Evolutionary conservation across 1,140 invertebrate genomes (phyloP), one percentile per base, ranked within the genome.

Genomic region (Psix sp.): DNA sequence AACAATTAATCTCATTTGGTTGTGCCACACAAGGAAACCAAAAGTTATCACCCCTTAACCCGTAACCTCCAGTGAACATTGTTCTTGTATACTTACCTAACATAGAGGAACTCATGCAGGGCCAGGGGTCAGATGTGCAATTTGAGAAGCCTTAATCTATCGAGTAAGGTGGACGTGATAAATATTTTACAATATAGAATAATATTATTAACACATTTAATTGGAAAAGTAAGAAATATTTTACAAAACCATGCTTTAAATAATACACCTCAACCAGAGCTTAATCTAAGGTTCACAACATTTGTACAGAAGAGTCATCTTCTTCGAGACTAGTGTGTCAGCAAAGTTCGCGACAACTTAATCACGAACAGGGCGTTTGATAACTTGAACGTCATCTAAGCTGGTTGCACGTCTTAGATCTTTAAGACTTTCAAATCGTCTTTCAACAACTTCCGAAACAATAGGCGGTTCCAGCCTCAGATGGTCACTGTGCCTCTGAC

Each of bases 371-470:
- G 51, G 21, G 14, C 42, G 36, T 43, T 57, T 43, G 18, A 13
- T 24, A 3, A 14, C 36, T 43, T 16, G 46, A 20, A 42, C 14
- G 13, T 45, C 31, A 6, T 5, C 39, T 17, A 48, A 40, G 10
- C 26, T 71, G n/a, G 10, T 43, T 0, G 49, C 29, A 6, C 48
- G 24, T 54, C 71, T 74, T 7, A 81, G 56, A 11, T 82, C 77
- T 16, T 43, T 63, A 10, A 85, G 56, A 20, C 54, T 82, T 42
- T 85, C 67, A 24, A 82, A 84, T 7, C 54, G 77, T 29, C 56
- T 77, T 35, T 86, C 78, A 9, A 84, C 57, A 18, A 87, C 77
- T 66, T 86, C 66, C 3, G 84, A 79, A 2, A 82, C 54, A 21
- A 74, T 54, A 0, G 84, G 85, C 9, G 81, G 78, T 36, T 80